Evolutionary conservation across 2,113 vertebrate species (phyloP), one percentile per base, ranked within the genome.

Genomic region (Erythrolamprus reginae): DNA sequence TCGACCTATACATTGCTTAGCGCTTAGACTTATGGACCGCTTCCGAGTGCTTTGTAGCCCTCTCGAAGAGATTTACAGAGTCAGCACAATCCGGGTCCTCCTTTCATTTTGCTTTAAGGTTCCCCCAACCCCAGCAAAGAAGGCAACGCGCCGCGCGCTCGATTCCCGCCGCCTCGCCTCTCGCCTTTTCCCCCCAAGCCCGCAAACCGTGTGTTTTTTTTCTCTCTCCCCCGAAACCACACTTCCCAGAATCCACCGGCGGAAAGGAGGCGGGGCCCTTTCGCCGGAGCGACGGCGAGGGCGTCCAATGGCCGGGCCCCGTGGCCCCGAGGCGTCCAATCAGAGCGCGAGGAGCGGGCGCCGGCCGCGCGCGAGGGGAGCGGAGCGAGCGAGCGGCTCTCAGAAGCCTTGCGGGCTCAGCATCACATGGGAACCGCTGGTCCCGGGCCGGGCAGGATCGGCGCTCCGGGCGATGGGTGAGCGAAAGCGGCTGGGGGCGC

Each of bases 381-480:
- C 91, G 0, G 51, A 53, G 21, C 10, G 84, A 0, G 86, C 21
- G 48, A 13, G 45, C 26, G 0, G 52, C 84, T 70, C 88, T 70
- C 88, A 93, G 92, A 90, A 0, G 85, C 84, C 45, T 85, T 12
- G 1, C 1, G n/a, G 90, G 91, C 92, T 92, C 82, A 42, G 92
- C 26, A 58, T 86, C 2, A 77, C 84, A 83, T 91, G 92, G 92
- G 61, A 70, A 23, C 1, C 3, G 84, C 58, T 23, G 28, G 58
- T 33, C 26, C 84, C 50, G 42, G 19, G 52, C 21, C 38, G 85
- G 42, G 38, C 51, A 47, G 82, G 77, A 17, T 56, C 33, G 3
- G 53, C 45, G 50, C 50, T 33, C 85, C 42, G 47, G 86, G 88
- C 89, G 89, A 96, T 96, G 96, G 96, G 95, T 96, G 89, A 50